Evolutionary conservation across 2,797 vertebrate species (phyloP), one percentile per base, ranked within the genome.

Genomic region (Malacoctenus gilli): DNA sequence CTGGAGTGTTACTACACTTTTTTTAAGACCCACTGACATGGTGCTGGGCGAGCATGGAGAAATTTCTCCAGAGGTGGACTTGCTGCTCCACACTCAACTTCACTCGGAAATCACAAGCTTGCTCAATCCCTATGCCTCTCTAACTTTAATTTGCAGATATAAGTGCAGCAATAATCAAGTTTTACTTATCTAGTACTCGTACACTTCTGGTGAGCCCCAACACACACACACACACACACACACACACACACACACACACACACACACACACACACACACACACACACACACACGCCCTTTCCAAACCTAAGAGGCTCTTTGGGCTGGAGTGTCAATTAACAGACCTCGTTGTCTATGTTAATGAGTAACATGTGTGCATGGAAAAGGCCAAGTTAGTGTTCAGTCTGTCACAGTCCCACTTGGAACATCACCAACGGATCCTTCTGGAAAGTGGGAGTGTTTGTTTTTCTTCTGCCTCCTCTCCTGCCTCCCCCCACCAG

Each of bases 271-370:
- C 30, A 10, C 28, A 4, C 28, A 12, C 32, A 13, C 34, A n/a
- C n/a, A n/a, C n/a, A n/a, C 31, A 32, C 14, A 16, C 21, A 36
- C 37, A 32, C 52, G 86, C 71, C 87, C 83, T 89, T 91, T 87
- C 89, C 79, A 84, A 69, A 72, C 65, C 18, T 6, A 65, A 90
- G 88, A 82, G 75, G 69, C 87, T 80, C 87, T 88, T 60, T 68
- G 51, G 60, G 61, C 77, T 81, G 40, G 71, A 88, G 83, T 79
- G 83, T 79, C 82, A 87, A 90, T 91, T 87, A 89, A 91, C 85
- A 73, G 82, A 82, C 68, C 86, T 88, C 60, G 78, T 91, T 89
- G 85, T 79, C 77, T 84, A 89, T 91, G 89, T 77, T 88, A 89
- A 92, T 91, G 76, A 86, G 82, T 85, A 86, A 86, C 85, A 84